A percentile compares a stretch with the other conserved stretches of the same genome.
Evolutionary conservation across 2,113 vertebrate species (phyloP).

Genomic region (Brachypteracias leptosomus): DNA sequence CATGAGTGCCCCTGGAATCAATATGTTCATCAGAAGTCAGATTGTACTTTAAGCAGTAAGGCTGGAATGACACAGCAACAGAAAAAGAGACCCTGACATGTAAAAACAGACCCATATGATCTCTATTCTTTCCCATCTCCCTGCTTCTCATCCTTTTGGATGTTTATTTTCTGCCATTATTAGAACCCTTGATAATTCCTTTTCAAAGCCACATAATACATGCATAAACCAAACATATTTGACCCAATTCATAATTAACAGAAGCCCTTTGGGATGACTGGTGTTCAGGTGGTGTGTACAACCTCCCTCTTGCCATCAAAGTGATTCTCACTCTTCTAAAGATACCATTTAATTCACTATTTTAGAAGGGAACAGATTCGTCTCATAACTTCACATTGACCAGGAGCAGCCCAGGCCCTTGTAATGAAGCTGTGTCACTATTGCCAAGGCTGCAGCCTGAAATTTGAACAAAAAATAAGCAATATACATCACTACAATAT

Average conservation of each 20-base stretch:
- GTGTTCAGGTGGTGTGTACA: background rate
- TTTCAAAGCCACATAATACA: background rate
- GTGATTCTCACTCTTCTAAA: background rate
- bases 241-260: background rate
- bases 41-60: background rate
- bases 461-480: background rate
- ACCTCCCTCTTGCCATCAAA: background rate
- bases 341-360: background rate
- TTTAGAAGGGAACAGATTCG: background rate
- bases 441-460: background rate
- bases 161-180: background rate
- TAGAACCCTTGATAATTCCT: background rate
- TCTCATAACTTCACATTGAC: background rate
- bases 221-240: background rate
- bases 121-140: background rate
- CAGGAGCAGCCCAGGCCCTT: background rate
- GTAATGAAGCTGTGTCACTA: background rate
- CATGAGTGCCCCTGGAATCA: background rate
- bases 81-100: background rate
- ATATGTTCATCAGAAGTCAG: background rate
- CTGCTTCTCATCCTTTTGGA: background rate
- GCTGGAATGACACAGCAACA: background rate
- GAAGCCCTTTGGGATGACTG: background rate
- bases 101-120: background rate
- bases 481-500: background rate